Evolutionary conservation across 1,140 invertebrate genomes (phyloP).

Genomic region (Bombus sibiricus): DNA sequence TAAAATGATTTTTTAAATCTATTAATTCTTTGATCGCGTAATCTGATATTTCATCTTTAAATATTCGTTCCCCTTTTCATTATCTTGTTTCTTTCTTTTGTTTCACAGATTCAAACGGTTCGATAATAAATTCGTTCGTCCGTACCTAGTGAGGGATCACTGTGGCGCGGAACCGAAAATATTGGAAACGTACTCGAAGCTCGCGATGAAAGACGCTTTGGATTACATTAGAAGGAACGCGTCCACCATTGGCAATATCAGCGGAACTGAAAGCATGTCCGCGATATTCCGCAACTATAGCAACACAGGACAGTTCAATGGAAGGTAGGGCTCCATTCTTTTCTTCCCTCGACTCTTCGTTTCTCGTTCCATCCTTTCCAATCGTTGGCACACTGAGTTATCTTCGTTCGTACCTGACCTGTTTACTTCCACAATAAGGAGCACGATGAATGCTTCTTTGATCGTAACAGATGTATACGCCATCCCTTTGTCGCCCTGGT

Average conservation of each 20-base stretch:
- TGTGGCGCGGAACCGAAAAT: slow-evolving; percentile 96
- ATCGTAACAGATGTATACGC: not conserved
- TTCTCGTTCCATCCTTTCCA: not conserved
- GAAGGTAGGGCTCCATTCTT: slow-evolving; percentile 84
- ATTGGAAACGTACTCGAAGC: slow-evolving; percentile 95
- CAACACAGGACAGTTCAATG: slow-evolving; percentile 89
- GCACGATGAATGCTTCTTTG: slow-evolving; percentile 5
- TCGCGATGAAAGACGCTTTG: slow-evolving; percentile 96
- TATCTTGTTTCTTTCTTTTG: too few species aligned
- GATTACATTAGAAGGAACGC: slow-evolving; percentile 94
- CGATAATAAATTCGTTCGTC: slow-evolving; percentile 96
- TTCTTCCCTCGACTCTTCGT: not conserved
- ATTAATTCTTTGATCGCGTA: not conserved
- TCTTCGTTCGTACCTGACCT: slow-evolving; percentile 28
- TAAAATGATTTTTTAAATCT: not conserved
- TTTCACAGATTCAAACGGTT: slow-evolving; percentile 93
- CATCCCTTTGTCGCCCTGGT: too few species aligned
- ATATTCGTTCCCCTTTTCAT: not conserved
- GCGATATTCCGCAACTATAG: slow-evolving; percentile 94
- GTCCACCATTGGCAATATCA: slow-evolving; percentile 91
- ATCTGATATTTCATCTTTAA: not conserved
- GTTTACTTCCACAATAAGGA: slow-evolving; percentile 28
- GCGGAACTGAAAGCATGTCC: slow-evolving; percentile 94
- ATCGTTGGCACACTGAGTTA: not conserved
- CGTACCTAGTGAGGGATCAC: slow-evolving; percentile 92